Evolutionary conservation across 1,140 invertebrate genomes (phyloP), one percentile per base, ranked within the genome.

Genomic region (Coelopa frigida): DNA sequence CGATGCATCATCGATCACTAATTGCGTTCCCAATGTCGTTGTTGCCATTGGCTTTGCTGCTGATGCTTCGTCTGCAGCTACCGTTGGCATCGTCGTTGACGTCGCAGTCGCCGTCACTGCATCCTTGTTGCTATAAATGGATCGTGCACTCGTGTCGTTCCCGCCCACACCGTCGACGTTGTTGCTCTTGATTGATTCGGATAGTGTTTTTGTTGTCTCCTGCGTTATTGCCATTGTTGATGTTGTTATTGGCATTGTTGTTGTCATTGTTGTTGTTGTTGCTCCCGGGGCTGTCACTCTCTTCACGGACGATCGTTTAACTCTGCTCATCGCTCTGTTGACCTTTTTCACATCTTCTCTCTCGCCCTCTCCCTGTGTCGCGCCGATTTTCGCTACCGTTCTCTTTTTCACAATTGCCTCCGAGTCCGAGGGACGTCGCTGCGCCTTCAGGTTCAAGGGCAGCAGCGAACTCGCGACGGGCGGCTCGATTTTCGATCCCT

Each of bases 381-480:
- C 23, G 18, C 33, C 27, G 44, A 21, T 23, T 23, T 22, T 46
- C n/a, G n/a, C 24, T 20, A 44, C 22, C 35, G 31, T 11, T 51
- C 59, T 65, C 31, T 56, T 58, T 42, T 62, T 66, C 8, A 67
- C 52, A 47, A 66, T 52, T 38, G 63, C 48, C 49, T 59, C 60
- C 29, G 63, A 63, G 45, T 67, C 63, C 24, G 63, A 67, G 50
- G 63, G 62, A 44, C 63, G 55, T 18, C 63, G 49, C 50, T 63
- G 56, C 54, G 35, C 46, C 20, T 52, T 49, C 20, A 59, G 50
- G 42, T 49, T 15, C 29, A 49, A 3, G 50, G 57, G 57, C 57
- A 48, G 43, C 49, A 48, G 51, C 48, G 37, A 31, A 44, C 46
- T 27, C 5, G 46, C 51, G 26, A 46, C 27, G 11, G 54, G 26